phyloP scores from a whole-genome alignment of 2,797 vertebrate genomes.

The Capromys pilorides region DNA sequence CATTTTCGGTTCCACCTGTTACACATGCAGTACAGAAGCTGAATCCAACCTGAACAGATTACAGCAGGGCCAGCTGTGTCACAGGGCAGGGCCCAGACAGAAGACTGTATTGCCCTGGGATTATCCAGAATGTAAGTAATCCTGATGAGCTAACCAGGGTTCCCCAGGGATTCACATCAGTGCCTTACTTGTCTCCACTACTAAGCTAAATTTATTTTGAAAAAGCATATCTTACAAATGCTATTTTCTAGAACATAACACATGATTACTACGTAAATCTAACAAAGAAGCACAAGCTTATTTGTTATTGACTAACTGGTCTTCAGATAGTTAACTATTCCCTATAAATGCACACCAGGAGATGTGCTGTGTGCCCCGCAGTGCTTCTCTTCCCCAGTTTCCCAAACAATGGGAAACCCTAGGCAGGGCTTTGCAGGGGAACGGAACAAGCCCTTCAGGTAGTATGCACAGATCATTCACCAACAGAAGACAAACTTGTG shows the following conservation, averaged over 20 bases:
- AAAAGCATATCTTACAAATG: conserved; percentile 20
- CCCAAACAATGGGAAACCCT: not conserved
- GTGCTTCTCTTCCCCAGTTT: not conserved
- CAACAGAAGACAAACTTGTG: not conserved
- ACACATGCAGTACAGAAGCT: not conserved
- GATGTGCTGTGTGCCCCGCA: not conserved
- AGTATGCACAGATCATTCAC: not conserved
- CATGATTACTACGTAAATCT: conserved; percentile 19
- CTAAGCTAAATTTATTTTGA: not conserved
- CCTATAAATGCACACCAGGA: not conserved
- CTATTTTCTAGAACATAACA: conserved; percentile 40
- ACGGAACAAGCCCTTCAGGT: not conserved
- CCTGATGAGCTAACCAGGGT: not conserved
- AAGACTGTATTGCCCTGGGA: not conserved
- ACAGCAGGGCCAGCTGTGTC: not conserved
- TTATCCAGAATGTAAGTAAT: not conserved
- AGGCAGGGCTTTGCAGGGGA: not conserved
- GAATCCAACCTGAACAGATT: not conserved
- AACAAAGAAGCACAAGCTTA: conserved; percentile 6
- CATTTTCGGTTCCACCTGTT: not conserved
- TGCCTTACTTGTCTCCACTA: not conserved
- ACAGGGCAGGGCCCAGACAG: not conserved
- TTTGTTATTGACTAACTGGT: not conserved
- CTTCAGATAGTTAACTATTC: conserved; percentile 14
- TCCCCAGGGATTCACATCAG: not conserved